Percentiles rank a stretch among this genome's conserved stretches.
phyloP scores from a whole-genome alignment of 1,140 invertebrate species.

The Magallana ariakensis region DNA sequence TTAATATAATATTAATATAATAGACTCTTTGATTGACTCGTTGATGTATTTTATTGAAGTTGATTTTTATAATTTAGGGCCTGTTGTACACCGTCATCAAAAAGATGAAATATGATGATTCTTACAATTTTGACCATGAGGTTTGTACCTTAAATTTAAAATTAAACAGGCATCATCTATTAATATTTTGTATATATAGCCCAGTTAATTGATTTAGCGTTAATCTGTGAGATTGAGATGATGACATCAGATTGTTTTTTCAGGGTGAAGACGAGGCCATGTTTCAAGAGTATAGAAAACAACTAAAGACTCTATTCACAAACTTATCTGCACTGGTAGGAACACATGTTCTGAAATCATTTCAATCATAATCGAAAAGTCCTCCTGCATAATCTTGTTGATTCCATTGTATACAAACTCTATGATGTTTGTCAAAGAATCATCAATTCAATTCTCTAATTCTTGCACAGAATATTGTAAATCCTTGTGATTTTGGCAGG shows the following conservation, averaged over 20 bases:
- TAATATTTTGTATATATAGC: too few relatives aligned
- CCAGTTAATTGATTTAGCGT: too few relatives aligned
- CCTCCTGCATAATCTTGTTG: too few relatives aligned
- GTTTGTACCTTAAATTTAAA: constrained; percentile 46
- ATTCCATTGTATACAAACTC: too few relatives aligned
- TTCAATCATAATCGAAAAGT: too few relatives aligned
- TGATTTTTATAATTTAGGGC: constrained; percentile 68
- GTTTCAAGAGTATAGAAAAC: constrained; percentile 83
- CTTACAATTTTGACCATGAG: constrained; percentile 82
- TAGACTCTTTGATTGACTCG: background rate
- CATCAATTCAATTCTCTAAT: too few relatives aligned
- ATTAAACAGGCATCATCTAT: too few relatives aligned
- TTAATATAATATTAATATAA: too few relatives aligned
- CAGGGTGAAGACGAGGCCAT: constrained; percentile 83
- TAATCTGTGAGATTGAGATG: too few relatives aligned
- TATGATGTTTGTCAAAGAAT: too few relatives aligned
- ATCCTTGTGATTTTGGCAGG: constrained; percentile 64
- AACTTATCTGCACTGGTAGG: constrained; percentile 81
- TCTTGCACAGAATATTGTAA: too few relatives aligned
- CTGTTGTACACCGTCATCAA: constrained; percentile 81
- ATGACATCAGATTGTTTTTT: background rate
- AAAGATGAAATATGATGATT: constrained; percentile 82
- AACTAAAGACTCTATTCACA: constrained; percentile 82
- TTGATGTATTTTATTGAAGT: background rate
- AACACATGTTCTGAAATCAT: background rate